A percentile compares a stretch with the other conserved stretches of the same genome.
Evolutionary conservation across 2,797 vertebrate species (phyloP).

Genomic region (Xiphorhynchus erythropygius): DNA sequence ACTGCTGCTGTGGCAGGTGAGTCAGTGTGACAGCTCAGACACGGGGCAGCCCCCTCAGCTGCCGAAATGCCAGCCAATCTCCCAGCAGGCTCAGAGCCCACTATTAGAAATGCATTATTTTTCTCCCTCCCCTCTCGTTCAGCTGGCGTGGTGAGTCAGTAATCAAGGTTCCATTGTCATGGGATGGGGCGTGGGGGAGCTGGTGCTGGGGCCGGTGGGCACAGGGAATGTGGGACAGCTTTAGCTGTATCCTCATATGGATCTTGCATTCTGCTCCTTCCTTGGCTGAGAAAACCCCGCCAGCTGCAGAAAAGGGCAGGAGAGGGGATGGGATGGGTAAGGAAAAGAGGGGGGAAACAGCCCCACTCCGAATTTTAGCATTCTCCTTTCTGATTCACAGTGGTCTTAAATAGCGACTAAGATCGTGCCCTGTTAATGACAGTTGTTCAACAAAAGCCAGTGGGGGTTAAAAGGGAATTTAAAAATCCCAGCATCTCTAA

Average conservation of each 20-base stretch:
- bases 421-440: background rate
- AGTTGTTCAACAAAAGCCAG: background rate
- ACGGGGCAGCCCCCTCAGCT: slow-evolving; percentile 69
- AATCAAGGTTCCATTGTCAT: slow-evolving; percentile 55
- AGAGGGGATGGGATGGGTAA: background rate
- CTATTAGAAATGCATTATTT: slow-evolving; percentile 20
- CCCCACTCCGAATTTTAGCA: background rate
- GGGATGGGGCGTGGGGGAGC: background rate
- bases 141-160: slow-evolving; percentile 59
- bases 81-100: slow-evolving; percentile 47
- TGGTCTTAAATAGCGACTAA: background rate
- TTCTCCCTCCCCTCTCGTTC: background rate
- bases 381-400: background rate
- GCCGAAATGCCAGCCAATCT: slow-evolving; percentile 70
- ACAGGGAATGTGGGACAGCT: background rate
- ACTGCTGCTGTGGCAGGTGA: slow-evolving; percentile 61
- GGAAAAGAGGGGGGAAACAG: background rate
- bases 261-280: background rate
- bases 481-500: background rate
- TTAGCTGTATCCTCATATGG: background rate
- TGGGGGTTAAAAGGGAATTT: background rate
- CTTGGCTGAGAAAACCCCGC: background rate
- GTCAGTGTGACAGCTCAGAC: slow-evolving; percentile 69
- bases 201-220: background rate
- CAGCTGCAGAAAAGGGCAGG: background rate